Evolutionary conservation across 1,140 invertebrate genomes (phyloP).

Genomic region (Colletes latitarsis): DNA sequence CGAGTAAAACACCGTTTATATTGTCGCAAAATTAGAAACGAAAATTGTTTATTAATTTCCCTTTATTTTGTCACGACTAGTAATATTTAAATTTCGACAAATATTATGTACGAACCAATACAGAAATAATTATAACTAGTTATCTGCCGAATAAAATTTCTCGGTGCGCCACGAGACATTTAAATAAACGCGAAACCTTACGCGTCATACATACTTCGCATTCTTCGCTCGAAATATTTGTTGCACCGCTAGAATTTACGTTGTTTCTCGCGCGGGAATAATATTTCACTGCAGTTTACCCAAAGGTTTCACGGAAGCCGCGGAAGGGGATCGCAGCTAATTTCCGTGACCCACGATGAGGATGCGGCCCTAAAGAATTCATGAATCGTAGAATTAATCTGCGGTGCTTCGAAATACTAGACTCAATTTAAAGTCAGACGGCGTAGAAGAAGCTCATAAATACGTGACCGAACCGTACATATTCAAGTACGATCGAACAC

Average conservation of each 20-base stretch:
- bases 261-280: background rate
- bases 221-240: too few relatives aligned
- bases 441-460: conserved; percentile 62
- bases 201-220: too few relatives aligned
- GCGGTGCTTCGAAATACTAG: conserved; percentile 37
- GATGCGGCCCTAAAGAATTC: conserved; percentile 59
- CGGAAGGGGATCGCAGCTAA: conserved; percentile 27
- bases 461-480: conserved; percentile 49
- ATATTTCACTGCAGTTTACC: background rate
- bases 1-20: too few relatives aligned
- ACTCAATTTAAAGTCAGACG: conserved; percentile 62
- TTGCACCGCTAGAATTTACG: background rate
- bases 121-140: too few relatives aligned
- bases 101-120: too few relatives aligned
- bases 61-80: too few relatives aligned
- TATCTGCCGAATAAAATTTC: too few relatives aligned
- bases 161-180: too few relatives aligned
- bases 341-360: conserved; percentile 38
- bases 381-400: conserved; percentile 61
- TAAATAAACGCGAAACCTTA: too few relatives aligned
- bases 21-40: too few relatives aligned
- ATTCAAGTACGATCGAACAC: conserved; percentile 21
- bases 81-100: too few relatives aligned
- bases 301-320: background rate
- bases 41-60: too few relatives aligned